Percentiles rank a stretch among this genome's conserved stretches.
phyloP scores from a whole-genome alignment of 2,888 invertebrate genomes.

The Thereva unica region DNA sequence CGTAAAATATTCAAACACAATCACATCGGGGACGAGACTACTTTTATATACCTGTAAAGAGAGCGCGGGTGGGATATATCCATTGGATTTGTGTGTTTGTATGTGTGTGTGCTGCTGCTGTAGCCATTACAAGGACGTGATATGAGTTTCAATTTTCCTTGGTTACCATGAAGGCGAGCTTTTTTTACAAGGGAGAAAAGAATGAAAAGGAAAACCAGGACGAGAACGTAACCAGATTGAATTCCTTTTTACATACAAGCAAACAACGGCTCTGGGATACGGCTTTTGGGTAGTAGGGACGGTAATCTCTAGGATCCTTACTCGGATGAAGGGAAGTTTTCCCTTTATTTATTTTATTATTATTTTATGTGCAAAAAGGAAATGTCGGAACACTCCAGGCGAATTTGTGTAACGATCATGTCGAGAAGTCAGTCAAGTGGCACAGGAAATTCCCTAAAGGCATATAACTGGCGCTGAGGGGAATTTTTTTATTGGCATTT shows the following conservation, averaged over 20 bases:
- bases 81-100: too few relatives aligned
- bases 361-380: background rate
- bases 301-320: slow-evolving; percentile 4
- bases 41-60: background rate
- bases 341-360: too few relatives aligned
- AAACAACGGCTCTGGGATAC: background rate
- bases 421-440: background rate
- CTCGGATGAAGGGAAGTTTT: background rate
- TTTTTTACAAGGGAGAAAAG: background rate
- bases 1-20: slow-evolving; percentile 5
- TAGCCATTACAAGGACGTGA: slow-evolving; percentile 5
- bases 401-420: slow-evolving; percentile 7
- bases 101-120: too few relatives aligned
- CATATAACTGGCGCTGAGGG: too few relatives aligned
- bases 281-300: background rate
- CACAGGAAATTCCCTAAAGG: too few relatives aligned
- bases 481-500: too few relatives aligned
- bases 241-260: too few relatives aligned
- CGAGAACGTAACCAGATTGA: slow-evolving; percentile 16
- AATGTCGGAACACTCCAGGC: background rate
- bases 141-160: slow-evolving; percentile 18
- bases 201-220: slow-evolving; percentile 5
- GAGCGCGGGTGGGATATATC: background rate
- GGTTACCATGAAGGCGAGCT: slow-evolving; percentile 7
- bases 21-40: background rate